These are phyloP conservation scores for Cephus rjabovi DNA, from an alignment of 2,888 invertebrate genomes.

Conservation along the genomic window DNA sequence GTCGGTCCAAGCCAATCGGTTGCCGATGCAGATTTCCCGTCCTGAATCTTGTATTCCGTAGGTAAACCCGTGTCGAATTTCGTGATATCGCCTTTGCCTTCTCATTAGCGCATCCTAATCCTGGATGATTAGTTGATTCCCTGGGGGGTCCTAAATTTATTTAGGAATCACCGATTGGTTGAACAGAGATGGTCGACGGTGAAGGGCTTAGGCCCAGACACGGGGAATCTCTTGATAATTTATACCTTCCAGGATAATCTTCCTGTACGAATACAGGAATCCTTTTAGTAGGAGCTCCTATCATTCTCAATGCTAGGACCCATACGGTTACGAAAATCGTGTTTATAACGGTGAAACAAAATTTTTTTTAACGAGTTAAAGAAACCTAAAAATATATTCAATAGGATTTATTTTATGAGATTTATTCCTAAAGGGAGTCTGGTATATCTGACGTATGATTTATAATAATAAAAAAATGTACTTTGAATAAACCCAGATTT, in stretches of 20 bases:
- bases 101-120: slow-evolving; percentile 26
- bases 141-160: slow-evolving; percentile 23
- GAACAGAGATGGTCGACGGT: slow-evolving; percentile 17
- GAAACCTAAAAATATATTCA: not conserved
- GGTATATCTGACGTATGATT: not conserved
- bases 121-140: slow-evolving; percentile 23
- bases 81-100: slow-evolving; percentile 21
- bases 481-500: too few relatives aligned
- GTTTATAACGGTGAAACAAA: not conserved
- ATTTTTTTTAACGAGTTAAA: too few relatives aligned
- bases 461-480: too few relatives aligned
- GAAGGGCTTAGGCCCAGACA: slow-evolving; percentile 20
- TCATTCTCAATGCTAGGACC: not conserved
- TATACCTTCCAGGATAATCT: slow-evolving; percentile 20
- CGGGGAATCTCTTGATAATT: slow-evolving; percentile 23
- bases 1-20: not conserved
- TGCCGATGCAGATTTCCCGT: slow-evolving; percentile 9
- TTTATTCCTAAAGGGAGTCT: not conserved
- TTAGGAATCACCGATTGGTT: slow-evolving; percentile 22
- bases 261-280: not conserved
- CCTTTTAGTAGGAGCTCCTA: not conserved
- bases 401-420: not conserved
- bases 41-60: slow-evolving; percentile 8
- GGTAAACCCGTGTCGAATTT: slow-evolving; percentile 25
- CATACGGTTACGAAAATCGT: not conserved